Conservation (phyloP, 2,797 vertebrate genomes). For the Lophius americanus region DNA sequence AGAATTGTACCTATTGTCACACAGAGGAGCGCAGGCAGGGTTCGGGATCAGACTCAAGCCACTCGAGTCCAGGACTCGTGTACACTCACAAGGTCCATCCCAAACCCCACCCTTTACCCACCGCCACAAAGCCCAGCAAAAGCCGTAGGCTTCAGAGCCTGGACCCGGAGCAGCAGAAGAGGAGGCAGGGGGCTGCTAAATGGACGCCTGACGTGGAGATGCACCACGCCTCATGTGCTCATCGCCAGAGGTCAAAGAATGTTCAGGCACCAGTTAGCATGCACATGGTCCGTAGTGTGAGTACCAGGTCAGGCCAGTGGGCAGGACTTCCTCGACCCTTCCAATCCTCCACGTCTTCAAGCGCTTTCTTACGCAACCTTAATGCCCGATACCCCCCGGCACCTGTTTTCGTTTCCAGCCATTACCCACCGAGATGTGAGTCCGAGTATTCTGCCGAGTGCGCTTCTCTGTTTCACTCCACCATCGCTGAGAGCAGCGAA, state of each 20-base stretch:
- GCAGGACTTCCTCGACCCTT: slow-evolving; percentile 47
- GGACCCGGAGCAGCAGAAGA: slow-evolving; percentile 71
- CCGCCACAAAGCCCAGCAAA: slow-evolving; percentile 60
- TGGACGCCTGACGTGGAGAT: slow-evolving; percentile 84
- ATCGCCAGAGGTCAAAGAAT: slow-evolving; percentile 65
- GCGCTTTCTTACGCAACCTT: slow-evolving; percentile 73
- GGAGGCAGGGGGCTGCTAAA: slow-evolving; percentile 79
- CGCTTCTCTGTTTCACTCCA: slow-evolving; percentile 86
- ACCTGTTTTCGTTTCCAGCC: slow-evolving; percentile 58
- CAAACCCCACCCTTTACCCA: slow-evolving; percentile 61
- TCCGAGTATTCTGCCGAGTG: slow-evolving; percentile 89
- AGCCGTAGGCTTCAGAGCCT: slow-evolving; percentile 59
- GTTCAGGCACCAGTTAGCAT: slow-evolving; percentile 55
- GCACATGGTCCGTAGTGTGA: slow-evolving; percentile 66
- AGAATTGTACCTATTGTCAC: slow-evolving; percentile 53
- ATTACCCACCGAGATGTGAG: slow-evolving; percentile 80
- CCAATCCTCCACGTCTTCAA: slow-evolving; percentile 63
- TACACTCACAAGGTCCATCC: slow-evolving; percentile 57
- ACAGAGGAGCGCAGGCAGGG: slow-evolving; percentile 74
- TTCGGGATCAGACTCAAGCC: slow-evolving; percentile 87
- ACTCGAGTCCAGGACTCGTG: slow-evolving; percentile 73
- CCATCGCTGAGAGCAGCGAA: slow-evolving; percentile 88
- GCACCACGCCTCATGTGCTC: slow-evolving; percentile 49
- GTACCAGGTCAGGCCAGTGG: slow-evolving; percentile 73
- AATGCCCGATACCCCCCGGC: slow-evolving; percentile 79